These are phyloP conservation scores for Bellardia bayeri DNA, from an alignment of 2,888 invertebrate species.

Conservation along the genomic window DNA sequence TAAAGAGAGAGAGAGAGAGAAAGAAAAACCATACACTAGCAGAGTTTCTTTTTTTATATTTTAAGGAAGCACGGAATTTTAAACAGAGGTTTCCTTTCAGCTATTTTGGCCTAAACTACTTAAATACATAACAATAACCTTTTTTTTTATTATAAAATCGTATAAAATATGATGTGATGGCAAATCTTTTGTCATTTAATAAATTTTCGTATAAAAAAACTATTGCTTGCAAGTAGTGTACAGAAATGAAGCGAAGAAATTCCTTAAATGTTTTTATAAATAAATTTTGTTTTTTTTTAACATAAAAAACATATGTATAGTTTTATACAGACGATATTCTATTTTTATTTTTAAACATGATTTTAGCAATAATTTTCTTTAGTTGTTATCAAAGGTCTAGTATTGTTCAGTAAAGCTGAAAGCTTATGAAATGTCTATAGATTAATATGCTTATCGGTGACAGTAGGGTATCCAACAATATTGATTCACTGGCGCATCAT, in stretches of 20 bases:
- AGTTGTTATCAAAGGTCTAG: too few relatives aligned
- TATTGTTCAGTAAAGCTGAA: too few relatives aligned
- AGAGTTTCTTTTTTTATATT: background rate
- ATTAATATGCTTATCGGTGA: too few relatives aligned
- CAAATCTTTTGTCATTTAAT: constrained; percentile 42
- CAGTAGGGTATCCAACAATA: too few relatives aligned
- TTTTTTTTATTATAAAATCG: constrained; percentile 52
- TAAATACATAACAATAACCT: background rate
- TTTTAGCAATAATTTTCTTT: too few relatives aligned
- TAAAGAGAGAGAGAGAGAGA: background rate
- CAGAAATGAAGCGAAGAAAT: background rate
- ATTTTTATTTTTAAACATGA: too few relatives aligned
- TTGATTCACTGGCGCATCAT: too few relatives aligned
- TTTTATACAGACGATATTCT: too few relatives aligned
- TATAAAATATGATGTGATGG: constrained; percentile 53
- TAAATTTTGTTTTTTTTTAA: too few relatives aligned
- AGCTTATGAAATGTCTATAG: too few relatives aligned
- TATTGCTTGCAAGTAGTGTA: constrained; percentile 1
- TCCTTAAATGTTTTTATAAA: background rate
- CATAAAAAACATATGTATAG: too few relatives aligned
- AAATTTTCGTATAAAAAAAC: background rate
- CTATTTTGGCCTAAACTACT: background rate
- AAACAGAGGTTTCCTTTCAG: constrained; percentile 35
- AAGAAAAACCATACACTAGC: background rate
- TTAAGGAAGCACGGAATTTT: background rate